A percentile compares a stretch with the other conserved stretches of the same genome.
Conservation (phyloP, 92 coral and sea anemone genomes). For the Anthopleura xanthogrammica region DNA sequence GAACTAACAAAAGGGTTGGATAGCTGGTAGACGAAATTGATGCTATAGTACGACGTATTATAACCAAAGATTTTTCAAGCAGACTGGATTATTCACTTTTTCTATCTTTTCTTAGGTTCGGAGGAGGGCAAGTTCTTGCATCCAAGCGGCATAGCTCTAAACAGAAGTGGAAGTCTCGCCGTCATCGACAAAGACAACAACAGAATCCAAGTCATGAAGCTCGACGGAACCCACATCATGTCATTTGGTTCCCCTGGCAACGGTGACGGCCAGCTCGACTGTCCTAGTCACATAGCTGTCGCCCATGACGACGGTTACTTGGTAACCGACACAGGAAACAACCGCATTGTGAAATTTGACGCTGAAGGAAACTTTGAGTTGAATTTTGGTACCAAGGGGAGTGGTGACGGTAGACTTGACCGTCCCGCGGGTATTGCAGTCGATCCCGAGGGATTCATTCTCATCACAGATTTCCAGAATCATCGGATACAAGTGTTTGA, state of each 20-base stretch:
- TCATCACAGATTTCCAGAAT: conserved; percentile 80
- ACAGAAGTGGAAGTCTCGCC: conserved; percentile 63
- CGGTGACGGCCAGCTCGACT: conserved; percentile 67
- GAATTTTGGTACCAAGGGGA: conserved; percentile 72
- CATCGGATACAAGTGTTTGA: conserved; percentile 74
- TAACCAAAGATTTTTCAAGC: too few species aligned
- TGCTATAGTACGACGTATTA: too few species aligned
- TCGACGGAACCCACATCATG: conserved; percentile 69
- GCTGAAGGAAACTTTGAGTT: conserved; percentile 56
- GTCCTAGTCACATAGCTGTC: conserved; percentile 80
- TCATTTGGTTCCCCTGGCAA: conserved; percentile 74
- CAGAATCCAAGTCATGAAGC: conserved; percentile 76
- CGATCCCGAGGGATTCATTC: conserved; percentile 83
- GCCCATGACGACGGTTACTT: conserved; percentile 75
- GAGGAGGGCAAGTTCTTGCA: conserved; percentile 73
- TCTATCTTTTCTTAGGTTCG: conserved; percentile 35
- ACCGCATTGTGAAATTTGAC: conserved; percentile 82
- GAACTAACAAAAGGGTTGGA: too few species aligned
- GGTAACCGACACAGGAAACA: conserved; percentile 88
- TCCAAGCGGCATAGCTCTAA: conserved; percentile 79
- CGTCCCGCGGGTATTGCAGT: conserved; percentile 79
- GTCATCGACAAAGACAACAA: conserved; percentile 87
- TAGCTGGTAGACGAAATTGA: too few species aligned
- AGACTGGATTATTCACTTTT: too few species aligned
- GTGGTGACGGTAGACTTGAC: conserved; percentile 71